These are phyloP conservation scores for Limnephilus lunatus DNA, from an alignment of 2,888 invertebrate species.

Conservation along the genomic window DNA sequence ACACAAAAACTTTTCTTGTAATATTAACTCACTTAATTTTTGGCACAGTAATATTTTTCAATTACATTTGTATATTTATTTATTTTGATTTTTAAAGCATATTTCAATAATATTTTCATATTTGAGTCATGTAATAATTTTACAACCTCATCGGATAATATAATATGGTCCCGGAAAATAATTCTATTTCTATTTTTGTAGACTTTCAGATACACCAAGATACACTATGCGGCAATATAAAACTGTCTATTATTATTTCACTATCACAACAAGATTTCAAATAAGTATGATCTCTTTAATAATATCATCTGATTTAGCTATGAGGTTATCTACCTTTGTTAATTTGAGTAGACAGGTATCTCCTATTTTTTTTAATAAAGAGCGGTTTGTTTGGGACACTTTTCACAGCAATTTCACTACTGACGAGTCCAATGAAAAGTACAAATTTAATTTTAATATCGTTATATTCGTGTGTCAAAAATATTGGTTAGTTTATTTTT, in stretches of 20 bases:
- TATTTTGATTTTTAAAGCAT: not conserved
- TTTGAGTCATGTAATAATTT: not conserved
- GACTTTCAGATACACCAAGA: not conserved
- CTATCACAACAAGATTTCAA: slow-evolving; percentile 34
- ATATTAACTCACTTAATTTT: not conserved
- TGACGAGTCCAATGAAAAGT: not conserved
- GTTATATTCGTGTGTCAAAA: slow-evolving; percentile 56
- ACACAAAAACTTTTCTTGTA: not conserved
- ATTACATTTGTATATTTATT: not conserved
- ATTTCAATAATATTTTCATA: not conserved
- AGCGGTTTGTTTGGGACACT: not conserved
- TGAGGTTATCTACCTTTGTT: not conserved
- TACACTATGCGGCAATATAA: not conserved
- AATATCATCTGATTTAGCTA: not conserved
- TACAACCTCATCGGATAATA: not conserved
- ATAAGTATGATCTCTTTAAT: slow-evolving; percentile 20
- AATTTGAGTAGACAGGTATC: not conserved
- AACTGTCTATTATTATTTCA: not conserved
- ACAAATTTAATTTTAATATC: not conserved
- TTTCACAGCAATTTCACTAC: not conserved
- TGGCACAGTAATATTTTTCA: not conserved
- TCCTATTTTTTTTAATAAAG: not conserved
- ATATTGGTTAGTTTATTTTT: slow-evolving; percentile 54
- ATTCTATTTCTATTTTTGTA: not conserved
- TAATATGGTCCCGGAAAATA: not conserved